A percentile compares a stretch with the other conserved stretches of the same genome.
phyloP scores from a whole-genome alignment of 1,140 invertebrate genomes.

The Episyrphus balteatus region DNA sequence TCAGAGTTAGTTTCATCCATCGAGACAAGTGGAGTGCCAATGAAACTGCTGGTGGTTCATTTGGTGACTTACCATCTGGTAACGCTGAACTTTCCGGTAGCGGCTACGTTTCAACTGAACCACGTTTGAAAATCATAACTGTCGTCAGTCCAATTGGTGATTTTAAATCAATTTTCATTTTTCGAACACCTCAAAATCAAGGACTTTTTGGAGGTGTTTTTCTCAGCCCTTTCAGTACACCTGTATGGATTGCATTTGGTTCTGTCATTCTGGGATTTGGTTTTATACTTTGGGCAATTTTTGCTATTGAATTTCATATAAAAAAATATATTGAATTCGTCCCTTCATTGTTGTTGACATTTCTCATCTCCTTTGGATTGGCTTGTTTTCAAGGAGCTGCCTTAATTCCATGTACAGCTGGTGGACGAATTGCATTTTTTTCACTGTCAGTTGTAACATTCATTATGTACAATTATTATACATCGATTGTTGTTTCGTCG shows the following conservation, averaged over 20 bases:
- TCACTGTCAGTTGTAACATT: conserved; percentile 22
- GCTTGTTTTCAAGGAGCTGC: conserved; percentile 27
- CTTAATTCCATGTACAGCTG: conserved; percentile 20
- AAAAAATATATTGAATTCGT: conserved; percentile 7
- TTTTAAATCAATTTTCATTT: conserved; percentile 30
- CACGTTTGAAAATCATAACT: conserved; percentile 10
- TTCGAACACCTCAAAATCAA: conserved; percentile 19
- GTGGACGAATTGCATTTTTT: conserved; percentile 28
- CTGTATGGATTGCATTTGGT: conserved; percentile 24
- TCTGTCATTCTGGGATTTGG: conserved; percentile 14
- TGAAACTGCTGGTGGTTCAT: conserved; percentile 18
- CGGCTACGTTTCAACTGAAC: conserved; percentile 13
- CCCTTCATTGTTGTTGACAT: conserved; percentile 23
- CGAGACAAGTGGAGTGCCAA: conserved; percentile 23
- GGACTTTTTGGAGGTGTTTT: conserved; percentile 18
- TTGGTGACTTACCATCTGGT: conserved; percentile 13
- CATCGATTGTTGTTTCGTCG: conserved; percentile 27
- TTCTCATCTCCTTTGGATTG: conserved; percentile 23
- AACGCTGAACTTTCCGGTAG: conserved; percentile 17
- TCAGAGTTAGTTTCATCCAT: conserved; percentile 15
- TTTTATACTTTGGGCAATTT: conserved; percentile 20
- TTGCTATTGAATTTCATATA: conserved; percentile 17
- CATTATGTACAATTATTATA: conserved; percentile 33
- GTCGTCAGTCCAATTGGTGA: conserved; percentile 10
- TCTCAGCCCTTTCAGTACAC: conserved; percentile 22